Conservation (phyloP, 2,797 vertebrate species). For the Thaleichthys pacificus region DNA sequence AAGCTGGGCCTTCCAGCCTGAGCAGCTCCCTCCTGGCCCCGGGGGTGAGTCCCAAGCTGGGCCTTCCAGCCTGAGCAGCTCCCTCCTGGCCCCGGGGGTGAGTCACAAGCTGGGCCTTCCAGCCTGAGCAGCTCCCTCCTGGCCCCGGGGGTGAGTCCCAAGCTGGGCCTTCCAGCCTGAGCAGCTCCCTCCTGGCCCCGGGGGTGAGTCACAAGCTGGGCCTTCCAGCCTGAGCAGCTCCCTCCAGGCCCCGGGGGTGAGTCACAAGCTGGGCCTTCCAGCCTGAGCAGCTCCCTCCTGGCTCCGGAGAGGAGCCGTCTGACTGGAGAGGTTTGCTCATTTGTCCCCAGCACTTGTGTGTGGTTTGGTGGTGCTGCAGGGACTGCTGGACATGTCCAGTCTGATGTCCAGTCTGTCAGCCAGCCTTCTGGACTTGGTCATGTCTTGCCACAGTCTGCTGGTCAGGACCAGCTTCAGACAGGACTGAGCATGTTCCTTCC, state of each 20-base stretch:
- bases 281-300: conserved; percentile 61
- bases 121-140: conserved; percentile 61
- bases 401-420: conserved; percentile 48
- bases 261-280: conserved; percentile 62
- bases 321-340: conserved; percentile 72
- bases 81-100: conserved; percentile 62
- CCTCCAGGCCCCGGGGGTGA: conserved; percentile 63
- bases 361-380: conserved; percentile 69
- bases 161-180: conserved; percentile 53
- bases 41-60: conserved; percentile 61
- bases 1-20: conserved; percentile 52
- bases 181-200: conserved; percentile 64
- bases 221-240: conserved; percentile 62
- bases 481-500: conserved; percentile 19
- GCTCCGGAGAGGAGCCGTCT: conserved; percentile 57
- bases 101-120: conserved; percentile 62
- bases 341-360: conserved; percentile 74
- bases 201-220: conserved; percentile 60
- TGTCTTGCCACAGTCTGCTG: conserved; percentile 60
- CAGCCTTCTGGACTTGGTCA: conserved; percentile 54
- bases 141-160: conserved; percentile 66
- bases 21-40: conserved; percentile 65
- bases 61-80: conserved; percentile 61
- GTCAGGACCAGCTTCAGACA: conserved; percentile 26
- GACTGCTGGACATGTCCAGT: conserved; percentile 54